These are phyloP conservation scores for Bruchidius siliquastri DNA, from an alignment of 2,888 invertebrate genomes.

Conservation along the genomic window DNA sequence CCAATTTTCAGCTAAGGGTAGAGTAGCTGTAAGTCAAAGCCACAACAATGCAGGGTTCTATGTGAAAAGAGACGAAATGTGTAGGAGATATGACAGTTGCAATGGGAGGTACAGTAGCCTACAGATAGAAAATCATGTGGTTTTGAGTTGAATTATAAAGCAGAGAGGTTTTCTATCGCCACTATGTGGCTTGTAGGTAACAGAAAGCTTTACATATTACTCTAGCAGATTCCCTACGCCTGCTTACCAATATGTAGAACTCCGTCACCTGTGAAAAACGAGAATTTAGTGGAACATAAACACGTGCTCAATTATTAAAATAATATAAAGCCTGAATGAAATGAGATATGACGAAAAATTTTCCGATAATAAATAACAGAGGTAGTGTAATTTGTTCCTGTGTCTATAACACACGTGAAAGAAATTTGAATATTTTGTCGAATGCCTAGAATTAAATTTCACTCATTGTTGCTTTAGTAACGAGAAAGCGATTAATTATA, in stretches of 20 bases:
- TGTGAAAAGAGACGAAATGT: background rate
- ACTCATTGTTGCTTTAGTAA: no score
- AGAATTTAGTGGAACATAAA: background rate
- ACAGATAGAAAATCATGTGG: background rate
- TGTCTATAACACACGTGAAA: no score
- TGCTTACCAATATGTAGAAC: background rate
- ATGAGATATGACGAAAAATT: background rate
- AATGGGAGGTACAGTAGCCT: background rate
- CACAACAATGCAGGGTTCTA: background rate
- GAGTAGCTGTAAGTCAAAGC: background rate
- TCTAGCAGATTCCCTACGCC: background rate
- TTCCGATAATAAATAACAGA: no score
- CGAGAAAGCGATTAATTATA: no score
- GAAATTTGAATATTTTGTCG: no score
- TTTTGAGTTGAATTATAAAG: background rate
- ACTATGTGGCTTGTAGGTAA: background rate
- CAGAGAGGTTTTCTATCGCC: background rate
- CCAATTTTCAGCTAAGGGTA: background rate
- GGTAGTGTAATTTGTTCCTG: no score
- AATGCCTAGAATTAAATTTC: no score
- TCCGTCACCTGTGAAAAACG: background rate
- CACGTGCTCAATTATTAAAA: background rate
- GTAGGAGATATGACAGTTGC: background rate
- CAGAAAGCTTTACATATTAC: background rate
- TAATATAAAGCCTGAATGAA: background rate